These are phyloP conservation scores for Drosophila pullipes DNA, from an alignment of 2,888 invertebrate genomes.

Conservation along the genomic window DNA sequence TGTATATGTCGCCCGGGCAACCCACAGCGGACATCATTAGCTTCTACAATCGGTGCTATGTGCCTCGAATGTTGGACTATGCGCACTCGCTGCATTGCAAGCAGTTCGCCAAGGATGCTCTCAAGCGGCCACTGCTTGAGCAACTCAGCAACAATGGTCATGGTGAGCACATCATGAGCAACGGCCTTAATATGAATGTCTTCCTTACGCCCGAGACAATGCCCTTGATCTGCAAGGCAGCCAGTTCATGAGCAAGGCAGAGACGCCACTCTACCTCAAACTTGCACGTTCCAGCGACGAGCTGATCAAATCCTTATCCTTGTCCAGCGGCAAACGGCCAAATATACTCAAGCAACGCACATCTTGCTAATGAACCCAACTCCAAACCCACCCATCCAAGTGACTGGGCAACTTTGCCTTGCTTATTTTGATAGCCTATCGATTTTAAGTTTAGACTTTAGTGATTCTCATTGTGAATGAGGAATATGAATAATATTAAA, in stretches of 20 bases:
- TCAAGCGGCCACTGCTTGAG: neutral
- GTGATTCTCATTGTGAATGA: neutral
- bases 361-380: constrained; percentile 26
- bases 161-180: neutral
- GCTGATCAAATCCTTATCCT: constrained; percentile 2
- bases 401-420: neutral
- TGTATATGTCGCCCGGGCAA: constrained; percentile 23
- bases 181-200: constrained; percentile 18
- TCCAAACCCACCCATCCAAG: neutral
- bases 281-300: constrained; percentile 47
- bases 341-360: constrained; percentile 58
- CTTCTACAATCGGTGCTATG: constrained; percentile 62
- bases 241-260: constrained; percentile 13
- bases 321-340: constrained; percentile 39
- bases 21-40: constrained; percentile 48
- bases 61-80: constrained; percentile 44
- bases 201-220: constrained; percentile 13
- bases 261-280: constrained; percentile 36
- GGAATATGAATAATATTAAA: neutral
- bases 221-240: constrained; percentile 34
- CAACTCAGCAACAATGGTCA: constrained; percentile 21
- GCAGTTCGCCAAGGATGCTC: neutral
- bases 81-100: constrained; percentile 25
- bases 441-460: neutral
- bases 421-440: neutral